Evolutionary conservation across 1,140 invertebrate species (phyloP).

Genomic region (Panagrolaimus sp.): DNA sequence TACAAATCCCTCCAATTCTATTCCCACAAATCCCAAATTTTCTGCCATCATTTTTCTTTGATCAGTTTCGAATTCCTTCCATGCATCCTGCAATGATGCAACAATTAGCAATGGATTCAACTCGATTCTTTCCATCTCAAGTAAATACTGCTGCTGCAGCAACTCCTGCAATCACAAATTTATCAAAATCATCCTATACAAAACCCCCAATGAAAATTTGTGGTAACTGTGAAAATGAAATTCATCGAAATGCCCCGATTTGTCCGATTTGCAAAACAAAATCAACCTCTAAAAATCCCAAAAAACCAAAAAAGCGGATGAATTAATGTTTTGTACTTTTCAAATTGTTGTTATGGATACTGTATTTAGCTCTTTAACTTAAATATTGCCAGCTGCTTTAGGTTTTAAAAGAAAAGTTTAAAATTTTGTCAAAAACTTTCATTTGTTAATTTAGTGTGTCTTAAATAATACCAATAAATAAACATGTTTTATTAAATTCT

Average conservation of each 20-base stretch:
- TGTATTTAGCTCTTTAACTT: too few relatives aligned
- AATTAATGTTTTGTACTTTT: too few relatives aligned
- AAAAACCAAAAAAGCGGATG: conserved; percentile 92
- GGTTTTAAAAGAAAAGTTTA: too few relatives aligned
- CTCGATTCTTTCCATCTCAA: neutral
- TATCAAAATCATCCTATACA: neutral
- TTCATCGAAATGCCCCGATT: conserved; percentile 96
- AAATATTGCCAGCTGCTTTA: too few relatives aligned
- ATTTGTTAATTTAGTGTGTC: too few relatives aligned
- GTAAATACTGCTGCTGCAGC: neutral
- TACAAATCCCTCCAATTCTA: neutral
- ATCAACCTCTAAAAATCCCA: conserved; percentile 90
- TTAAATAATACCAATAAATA: too few relatives aligned
- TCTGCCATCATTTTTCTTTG: neutral
- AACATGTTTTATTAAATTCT: too few relatives aligned
- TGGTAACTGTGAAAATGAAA: conserved; percentile 94
- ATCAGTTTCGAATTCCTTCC: neutral
- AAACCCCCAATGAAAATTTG: conserved; percentile 68
- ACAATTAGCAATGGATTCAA: neutral
- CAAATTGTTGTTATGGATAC: too few relatives aligned
- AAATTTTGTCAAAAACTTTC: too few relatives aligned
- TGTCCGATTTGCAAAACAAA: conserved; percentile 98
- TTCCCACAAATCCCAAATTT: neutral
- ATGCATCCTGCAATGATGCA: neutral
- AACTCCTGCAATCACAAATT: neutral